A percentile compares a stretch with the other conserved stretches of the same genome.
Evolutionary conservation across 2,888 invertebrate species (phyloP).

Genomic region (Drosophila atroscutellata): DNA sequence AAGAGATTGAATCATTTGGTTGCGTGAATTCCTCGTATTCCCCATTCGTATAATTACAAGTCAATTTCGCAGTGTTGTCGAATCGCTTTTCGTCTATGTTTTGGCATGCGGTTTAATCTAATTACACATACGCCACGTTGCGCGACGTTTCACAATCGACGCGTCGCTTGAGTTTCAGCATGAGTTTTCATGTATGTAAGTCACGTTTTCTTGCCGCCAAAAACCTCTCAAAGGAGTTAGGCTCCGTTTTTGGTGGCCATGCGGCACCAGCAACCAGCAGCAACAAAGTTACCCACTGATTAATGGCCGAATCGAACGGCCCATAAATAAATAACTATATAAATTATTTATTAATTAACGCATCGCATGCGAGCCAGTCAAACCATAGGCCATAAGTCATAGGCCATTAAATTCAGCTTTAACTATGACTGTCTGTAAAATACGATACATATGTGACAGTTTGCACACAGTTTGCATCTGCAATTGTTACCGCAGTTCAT

Average conservation of each 20-base stretch:
- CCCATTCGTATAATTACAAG: conserved; percentile 75
- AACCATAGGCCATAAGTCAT: conserved; percentile 24
- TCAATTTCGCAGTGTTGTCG: conserved; percentile 70
- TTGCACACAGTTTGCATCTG: conserved; percentile 33
- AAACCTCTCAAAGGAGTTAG: conserved; percentile 76
- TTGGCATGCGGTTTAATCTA: conserved; percentile 79
- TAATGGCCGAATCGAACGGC: conserved; percentile 76
- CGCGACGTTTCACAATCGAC: conserved; percentile 67
- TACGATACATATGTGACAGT: conserved; percentile 15
- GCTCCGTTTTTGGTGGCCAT: conserved; percentile 57
- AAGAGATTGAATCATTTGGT: conserved; percentile 47
- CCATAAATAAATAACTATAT: conserved; percentile 75
- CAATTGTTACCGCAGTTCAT: conserved; percentile 60
- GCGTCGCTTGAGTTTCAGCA: conserved; percentile 30
- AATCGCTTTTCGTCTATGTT: conserved; percentile 55
- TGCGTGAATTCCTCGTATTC: conserved; percentile 57
- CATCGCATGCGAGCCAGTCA: conserved; percentile 41
- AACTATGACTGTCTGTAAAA: conserved; percentile 27
- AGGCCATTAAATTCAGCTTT: conserved; percentile 48
- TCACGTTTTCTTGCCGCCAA: conserved; percentile 76
- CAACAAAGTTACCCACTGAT: conserved; percentile 61
- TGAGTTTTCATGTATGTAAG: conserved; percentile 54
- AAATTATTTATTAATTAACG: conserved; percentile 81
- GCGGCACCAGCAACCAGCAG: conserved; percentile 16
- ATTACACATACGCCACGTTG: conserved; percentile 81